Percentiles rank a stretch among this genome's conserved stretches.
Conservation (phyloP, 2,888 invertebrate genomes). For the Capitulum mitella region DNA sequence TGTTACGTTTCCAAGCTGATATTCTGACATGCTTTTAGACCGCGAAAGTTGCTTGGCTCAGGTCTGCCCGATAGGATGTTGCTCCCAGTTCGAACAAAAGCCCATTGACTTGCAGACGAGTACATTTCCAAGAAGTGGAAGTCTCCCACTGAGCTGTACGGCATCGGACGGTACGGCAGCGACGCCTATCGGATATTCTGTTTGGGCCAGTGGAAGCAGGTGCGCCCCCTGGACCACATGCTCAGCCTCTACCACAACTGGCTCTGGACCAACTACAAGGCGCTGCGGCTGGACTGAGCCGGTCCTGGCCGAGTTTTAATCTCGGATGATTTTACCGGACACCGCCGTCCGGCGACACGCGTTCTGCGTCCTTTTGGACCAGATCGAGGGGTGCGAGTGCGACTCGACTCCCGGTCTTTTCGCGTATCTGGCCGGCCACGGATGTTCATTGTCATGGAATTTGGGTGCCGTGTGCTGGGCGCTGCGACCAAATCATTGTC, state of each 20-base stretch:
- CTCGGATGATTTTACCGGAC: neutral
- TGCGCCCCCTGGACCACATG: slow-evolving; percentile 44
- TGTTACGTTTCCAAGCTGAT: no score
- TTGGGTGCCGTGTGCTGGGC: no score
- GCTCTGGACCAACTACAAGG: slow-evolving; percentile 39
- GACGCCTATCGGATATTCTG: slow-evolving; percentile 64
- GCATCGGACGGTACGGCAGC: slow-evolving; percentile 62
- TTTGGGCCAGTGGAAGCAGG: slow-evolving; percentile 52
- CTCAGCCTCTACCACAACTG: slow-evolving; percentile 44
- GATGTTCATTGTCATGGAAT: no score
- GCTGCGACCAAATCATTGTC: no score
- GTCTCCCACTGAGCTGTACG: slow-evolving; percentile 57
- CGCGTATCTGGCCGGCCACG: no score
- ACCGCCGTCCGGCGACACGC: neutral
- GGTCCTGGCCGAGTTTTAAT: neutral
- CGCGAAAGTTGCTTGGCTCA: no score
- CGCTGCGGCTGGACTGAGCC: slow-evolving; percentile 34
- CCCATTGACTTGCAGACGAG: slow-evolving; percentile 55
- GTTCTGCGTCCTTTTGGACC: neutral
- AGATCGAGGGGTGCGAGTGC: no score
- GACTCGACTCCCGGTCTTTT: no score
- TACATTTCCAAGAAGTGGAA: slow-evolving; percentile 58
- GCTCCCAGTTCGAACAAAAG: no score
- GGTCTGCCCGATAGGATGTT: no score
- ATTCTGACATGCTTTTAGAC: no score